These are phyloP conservation scores for Cinclus mexicanus DNA, from an alignment of 2,113 vertebrate genomes.

Conservation along the genomic window DNA sequence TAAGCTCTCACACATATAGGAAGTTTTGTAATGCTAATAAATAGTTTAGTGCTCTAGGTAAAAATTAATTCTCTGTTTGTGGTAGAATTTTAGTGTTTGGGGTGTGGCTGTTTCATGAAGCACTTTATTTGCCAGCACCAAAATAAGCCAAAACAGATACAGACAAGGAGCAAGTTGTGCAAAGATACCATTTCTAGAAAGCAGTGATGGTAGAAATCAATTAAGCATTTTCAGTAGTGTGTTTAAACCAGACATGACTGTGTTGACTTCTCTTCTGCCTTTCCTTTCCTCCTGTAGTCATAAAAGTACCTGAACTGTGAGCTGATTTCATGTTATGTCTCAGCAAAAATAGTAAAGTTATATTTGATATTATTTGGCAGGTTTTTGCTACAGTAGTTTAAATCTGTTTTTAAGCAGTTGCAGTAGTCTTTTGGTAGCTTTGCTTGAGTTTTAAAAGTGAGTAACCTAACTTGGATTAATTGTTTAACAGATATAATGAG, in stretches of 20 bases:
- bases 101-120: background rate
- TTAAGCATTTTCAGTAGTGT: background rate
- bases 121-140: background rate
- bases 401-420: background rate
- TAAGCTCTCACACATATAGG: background rate
- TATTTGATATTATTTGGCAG: background rate
- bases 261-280: background rate
- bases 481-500: background rate
- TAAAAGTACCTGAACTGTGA: background rate
- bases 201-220: background rate
- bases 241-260: background rate
- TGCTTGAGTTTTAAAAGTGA: background rate
- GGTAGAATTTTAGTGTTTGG: background rate
- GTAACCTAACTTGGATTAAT: background rate
- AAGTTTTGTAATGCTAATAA: background rate
- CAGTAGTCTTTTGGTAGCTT: background rate
- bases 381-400: background rate
- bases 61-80: background rate
- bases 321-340: background rate
- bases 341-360: background rate
- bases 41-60: background rate
- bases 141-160: background rate
- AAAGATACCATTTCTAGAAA: background rate
- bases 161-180: background rate
- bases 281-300: background rate